These are phyloP conservation scores for Gonocerus acuteangulatus DNA, from an alignment of 2,888 invertebrate genomes.

Conservation along the genomic window DNA sequence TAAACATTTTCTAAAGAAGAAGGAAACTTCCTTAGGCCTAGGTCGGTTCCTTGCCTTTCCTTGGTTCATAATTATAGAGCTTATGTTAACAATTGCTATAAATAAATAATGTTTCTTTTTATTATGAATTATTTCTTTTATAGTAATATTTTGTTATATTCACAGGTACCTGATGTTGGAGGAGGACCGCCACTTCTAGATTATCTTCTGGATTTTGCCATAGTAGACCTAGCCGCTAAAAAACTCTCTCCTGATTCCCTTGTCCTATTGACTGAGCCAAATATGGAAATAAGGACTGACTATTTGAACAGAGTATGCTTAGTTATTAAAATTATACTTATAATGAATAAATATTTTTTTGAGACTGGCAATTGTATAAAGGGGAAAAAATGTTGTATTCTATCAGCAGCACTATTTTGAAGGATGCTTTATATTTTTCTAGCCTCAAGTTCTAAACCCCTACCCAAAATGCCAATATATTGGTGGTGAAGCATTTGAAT, in stretches of 20 bases:
- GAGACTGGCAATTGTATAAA: too few relatives aligned
- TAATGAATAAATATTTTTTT: too few relatives aligned
- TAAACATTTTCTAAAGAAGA: too few relatives aligned
- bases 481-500: too few relatives aligned
- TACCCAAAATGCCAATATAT: too few relatives aligned
- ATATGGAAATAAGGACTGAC: slow-evolving; percentile 66
- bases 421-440: neutral
- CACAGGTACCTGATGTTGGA: slow-evolving; percentile 31
- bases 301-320: slow-evolving; percentile 76
- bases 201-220: slow-evolving; percentile 46
- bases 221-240: slow-evolving; percentile 60
- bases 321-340: neutral
- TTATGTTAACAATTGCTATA: too few relatives aligned
- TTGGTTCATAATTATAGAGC: too few relatives aligned
- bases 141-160: neutral
- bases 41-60: too few relatives aligned
- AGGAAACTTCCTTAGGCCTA: too few relatives aligned
- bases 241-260: slow-evolving; percentile 67
- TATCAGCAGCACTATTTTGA: neutral
- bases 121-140: neutral
- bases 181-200: slow-evolving; percentile 36
- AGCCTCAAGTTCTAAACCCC: too few relatives aligned
- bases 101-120: too few relatives aligned
- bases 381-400: too few relatives aligned
- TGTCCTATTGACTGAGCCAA: slow-evolving; percentile 58